A percentile compares a stretch with the other conserved stretches of the same genome.
Evolutionary conservation across 2,113 vertebrate genomes (phyloP).

Genomic region (Alexandromys fortis): DNA sequence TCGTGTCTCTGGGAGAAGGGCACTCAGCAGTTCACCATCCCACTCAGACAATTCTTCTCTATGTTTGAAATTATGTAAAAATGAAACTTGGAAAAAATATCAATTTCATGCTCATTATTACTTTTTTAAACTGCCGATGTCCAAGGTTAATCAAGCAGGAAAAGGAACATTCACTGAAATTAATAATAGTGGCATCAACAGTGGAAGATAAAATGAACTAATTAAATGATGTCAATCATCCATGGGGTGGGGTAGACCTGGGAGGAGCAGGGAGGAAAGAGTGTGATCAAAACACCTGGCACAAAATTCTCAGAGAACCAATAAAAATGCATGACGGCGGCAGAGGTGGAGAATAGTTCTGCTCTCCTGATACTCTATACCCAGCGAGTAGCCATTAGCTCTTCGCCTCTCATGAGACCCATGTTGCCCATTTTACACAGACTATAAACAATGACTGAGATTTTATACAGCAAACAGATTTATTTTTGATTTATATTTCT

Average conservation of each 20-base stretch:
- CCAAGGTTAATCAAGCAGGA: background rate
- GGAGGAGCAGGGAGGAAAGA: background rate
- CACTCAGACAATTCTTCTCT: background rate
- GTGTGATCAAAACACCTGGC: background rate
- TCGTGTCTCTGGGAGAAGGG: background rate
- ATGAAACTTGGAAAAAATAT: background rate
- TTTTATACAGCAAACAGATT: background rate
- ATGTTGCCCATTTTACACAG: background rate
- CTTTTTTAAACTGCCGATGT: background rate
- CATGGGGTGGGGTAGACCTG: background rate
- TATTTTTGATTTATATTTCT: background rate
- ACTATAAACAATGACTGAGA: constrained; percentile 15
- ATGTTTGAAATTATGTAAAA: constrained; percentile 51
- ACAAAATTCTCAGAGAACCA: background rate
- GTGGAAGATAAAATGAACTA: background rate
- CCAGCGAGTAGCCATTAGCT: background rate
- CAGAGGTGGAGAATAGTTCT: background rate
- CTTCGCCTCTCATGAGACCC: background rate
- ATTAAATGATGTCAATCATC: background rate
- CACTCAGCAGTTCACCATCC: background rate
- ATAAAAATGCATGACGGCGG: background rate
- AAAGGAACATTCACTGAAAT: background rate
- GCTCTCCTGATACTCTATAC: background rate
- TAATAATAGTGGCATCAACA: background rate
- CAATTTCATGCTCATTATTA: background rate